phyloP scores from a whole-genome alignment of 2,888 invertebrate species.

The Ophion obscuratus region DNA sequence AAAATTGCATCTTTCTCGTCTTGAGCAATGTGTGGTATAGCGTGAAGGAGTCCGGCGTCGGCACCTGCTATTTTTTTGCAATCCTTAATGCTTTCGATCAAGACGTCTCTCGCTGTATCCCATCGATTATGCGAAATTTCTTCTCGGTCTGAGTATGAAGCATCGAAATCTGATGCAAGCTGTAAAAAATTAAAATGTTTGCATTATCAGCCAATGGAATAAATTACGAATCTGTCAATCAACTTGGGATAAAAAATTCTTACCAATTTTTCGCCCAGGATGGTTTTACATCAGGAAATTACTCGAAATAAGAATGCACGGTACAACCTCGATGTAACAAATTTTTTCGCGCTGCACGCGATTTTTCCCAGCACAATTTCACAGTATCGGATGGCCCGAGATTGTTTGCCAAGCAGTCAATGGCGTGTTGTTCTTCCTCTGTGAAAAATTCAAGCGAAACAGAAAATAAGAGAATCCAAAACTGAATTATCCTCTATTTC shows the following conservation, averaged over 20 bases:
- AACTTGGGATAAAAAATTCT: slow-evolving; percentile 26
- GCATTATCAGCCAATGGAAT: slow-evolving; percentile 10
- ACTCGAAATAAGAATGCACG: slow-evolving; percentile 29
- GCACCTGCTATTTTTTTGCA: too few relatives aligned
- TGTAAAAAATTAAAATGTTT: slow-evolving; percentile 23
- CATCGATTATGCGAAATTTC: slow-evolving; percentile 20
- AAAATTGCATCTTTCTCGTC: too few relatives aligned
- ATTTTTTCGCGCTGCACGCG: slow-evolving; percentile 24
- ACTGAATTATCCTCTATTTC: slow-evolving; percentile 14
- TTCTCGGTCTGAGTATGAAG: slow-evolving; percentile 18
- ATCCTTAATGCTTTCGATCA: too few relatives aligned
- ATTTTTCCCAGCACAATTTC: slow-evolving; percentile 19
- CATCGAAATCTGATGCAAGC: slow-evolving; percentile 26
- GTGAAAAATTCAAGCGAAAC: slow-evolving; percentile 19
- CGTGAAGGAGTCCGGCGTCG: too few relatives aligned
- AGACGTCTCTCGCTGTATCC: slow-evolving; percentile 29
- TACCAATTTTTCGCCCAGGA: slow-evolving; percentile 25
- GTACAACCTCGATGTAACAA: slow-evolving; percentile 25
- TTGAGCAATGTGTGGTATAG: too few relatives aligned
- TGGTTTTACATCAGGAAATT: slow-evolving; percentile 27
- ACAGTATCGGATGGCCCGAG: slow-evolving; percentile 30
- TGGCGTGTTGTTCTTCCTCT: slow-evolving; percentile 26
- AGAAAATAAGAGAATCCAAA: slow-evolving; percentile 19
- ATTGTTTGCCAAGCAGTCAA: slow-evolving; percentile 29
- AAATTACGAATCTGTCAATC: slow-evolving; percentile 13